A percentile compares a stretch with the other conserved stretches of the same genome.
Evolutionary conservation across 2,113 vertebrate genomes (phyloP).

Genomic region (Morone saxatilis): DNA sequence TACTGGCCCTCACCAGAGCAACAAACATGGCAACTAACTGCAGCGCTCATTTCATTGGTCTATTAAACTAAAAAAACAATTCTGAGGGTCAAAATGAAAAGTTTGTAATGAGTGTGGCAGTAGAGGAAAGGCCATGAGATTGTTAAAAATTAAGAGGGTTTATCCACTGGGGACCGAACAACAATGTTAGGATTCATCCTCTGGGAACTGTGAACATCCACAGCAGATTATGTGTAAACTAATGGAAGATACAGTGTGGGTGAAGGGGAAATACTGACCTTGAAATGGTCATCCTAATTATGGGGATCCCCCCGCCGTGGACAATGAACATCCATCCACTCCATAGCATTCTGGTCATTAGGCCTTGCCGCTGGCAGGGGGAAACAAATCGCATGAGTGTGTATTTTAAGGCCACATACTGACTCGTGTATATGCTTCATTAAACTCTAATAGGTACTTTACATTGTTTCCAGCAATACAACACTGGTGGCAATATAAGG

Average conservation of each 20-base stretch:
- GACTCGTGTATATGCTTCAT: slow-evolving; percentile 11
- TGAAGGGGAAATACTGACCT: background rate
- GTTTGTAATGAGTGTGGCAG: too few relatives aligned
- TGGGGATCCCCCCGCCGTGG: background rate
- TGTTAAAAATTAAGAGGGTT: too few relatives aligned
- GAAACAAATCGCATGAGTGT: background rate
- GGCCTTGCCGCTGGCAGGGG: background rate
- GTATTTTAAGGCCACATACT: background rate
- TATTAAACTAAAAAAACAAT: background rate
- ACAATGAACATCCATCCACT: background rate
- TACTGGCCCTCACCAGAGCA: background rate
- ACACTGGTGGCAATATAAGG: background rate
- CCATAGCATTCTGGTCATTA: background rate
- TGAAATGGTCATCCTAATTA: background rate
- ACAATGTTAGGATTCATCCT: background rate
- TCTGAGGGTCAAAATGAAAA: too few relatives aligned
- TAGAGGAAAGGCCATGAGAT: too few relatives aligned
- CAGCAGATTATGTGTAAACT: background rate
- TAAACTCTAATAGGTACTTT: slow-evolving; percentile 12
- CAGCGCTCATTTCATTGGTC: background rate
- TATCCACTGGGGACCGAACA: too few relatives aligned
- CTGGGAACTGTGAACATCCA: background rate
- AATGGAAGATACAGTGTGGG: background rate
- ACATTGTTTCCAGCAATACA: slow-evolving; percentile 4
- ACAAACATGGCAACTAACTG: background rate